Conservation (phyloP, 2,113 vertebrate species). For the Bufo gargarizans region DNA sequence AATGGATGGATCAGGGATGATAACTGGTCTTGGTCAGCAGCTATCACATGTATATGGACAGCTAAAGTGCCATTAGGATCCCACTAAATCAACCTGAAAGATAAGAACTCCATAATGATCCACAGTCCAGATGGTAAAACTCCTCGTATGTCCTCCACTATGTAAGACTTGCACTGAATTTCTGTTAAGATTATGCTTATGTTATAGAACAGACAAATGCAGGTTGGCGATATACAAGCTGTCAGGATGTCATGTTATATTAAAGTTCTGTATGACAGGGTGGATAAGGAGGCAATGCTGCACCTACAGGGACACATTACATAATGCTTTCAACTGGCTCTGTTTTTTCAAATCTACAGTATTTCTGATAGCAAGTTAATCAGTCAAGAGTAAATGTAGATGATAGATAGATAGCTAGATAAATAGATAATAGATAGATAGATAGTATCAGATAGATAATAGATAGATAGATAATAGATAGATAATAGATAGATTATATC, state of each 20-base stretch:
- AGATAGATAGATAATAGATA: too few species aligned
- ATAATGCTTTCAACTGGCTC: not conserved
- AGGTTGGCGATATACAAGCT: slow-evolving; percentile 15
- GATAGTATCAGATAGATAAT: too few species aligned
- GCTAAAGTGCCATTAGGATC: too few species aligned
- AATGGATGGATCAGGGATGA: too few species aligned
- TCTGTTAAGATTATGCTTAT: not conserved
- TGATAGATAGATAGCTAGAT: too few species aligned
- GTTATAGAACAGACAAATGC: not conserved
- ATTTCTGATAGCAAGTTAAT: not conserved
- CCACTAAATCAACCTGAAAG: too few species aligned
- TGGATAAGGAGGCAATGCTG: not conserved
- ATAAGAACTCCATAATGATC: too few species aligned
- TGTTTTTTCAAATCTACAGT: not conserved
- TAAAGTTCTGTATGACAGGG: not conserved
- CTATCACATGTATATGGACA: too few species aligned
- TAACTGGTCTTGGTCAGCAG: too few species aligned
- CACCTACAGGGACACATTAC: slow-evolving; percentile 8
- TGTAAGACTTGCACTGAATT: not conserved
- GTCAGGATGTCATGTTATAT: slow-evolving; percentile 18
- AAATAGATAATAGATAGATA: too few species aligned
- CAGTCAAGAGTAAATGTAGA: too few species aligned
- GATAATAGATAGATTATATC: too few species aligned
- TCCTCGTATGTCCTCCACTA: not conserved
- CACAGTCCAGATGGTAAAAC: not conserved